Base-by-base conservation (phyloP, 2,888 invertebrate genomes). In the Stomorhina lunata region DNA sequence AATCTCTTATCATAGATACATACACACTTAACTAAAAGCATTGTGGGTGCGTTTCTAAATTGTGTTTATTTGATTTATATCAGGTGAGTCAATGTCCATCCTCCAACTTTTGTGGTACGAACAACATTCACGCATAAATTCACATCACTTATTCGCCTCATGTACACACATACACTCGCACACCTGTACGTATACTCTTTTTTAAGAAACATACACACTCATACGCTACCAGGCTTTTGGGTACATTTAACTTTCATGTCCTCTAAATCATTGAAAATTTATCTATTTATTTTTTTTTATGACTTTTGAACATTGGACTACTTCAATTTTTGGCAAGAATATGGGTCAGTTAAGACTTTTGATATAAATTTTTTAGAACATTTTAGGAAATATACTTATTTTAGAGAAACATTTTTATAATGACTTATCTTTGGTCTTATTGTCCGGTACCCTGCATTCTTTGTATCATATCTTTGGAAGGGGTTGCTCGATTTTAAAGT, bases 61-160 rank as follows among this genome's bases (percentile, higher is more conserved):
- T 45, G 22, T 32, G 29, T 25, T 25, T 53, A 25, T 61, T 53
- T 59, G 29, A 69, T 61, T 69, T 69, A 20, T 50, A 7, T 55
- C 61, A 69, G 63, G 34, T 78, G 69, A 34, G 27, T 34, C 22
- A 40, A 48, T 17, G 29, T 17, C n/a, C 25, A 34, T 53, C 15
- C 50, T 59, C 9, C 25, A 50, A 57, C 22, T 22, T 17, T 7
- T 2, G 4, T 25, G 37, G 66, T 48, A 76, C 68, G 57, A 76
- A 40, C 43, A 50, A 61, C 48, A 22, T 61, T 25, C 50, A 32
- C 25, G 68, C 68, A 68, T 61, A 68, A 77, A 68, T 32, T 68
- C 20, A 68, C 25, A 61, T 61, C 68, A 61, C 77, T 77, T 61
- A 77, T 77, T 61, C 68, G 77, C 20, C 34, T 5, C 7, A 29